Conservation (phyloP, 2,797 vertebrate species). For the Sparidentex hasta region DNA sequence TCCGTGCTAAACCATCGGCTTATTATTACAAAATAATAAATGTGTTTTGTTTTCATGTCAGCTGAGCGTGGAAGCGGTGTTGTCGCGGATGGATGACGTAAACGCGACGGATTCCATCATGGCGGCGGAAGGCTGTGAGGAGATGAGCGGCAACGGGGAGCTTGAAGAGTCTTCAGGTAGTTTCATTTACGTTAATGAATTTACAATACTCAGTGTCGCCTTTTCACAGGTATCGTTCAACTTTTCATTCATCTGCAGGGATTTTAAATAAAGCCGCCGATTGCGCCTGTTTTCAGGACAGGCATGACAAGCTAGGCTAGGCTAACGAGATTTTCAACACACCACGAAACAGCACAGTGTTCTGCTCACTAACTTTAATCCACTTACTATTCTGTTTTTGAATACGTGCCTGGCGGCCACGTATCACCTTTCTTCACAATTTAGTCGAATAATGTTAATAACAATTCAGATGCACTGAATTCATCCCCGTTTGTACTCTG, state of each 20-base stretch:
- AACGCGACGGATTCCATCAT: slow-evolving; percentile 70
- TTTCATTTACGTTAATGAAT: not conserved
- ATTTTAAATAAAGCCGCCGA: not conserved
- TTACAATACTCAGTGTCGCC: rapidly evolving
- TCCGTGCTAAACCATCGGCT: not conserved
- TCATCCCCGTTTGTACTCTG: not conserved
- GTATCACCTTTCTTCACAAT: rapidly evolving
- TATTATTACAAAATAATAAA: not conserved
- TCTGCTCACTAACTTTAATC: not conserved
- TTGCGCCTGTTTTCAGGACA: not conserved
- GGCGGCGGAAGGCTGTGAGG: slow-evolving; percentile 84
- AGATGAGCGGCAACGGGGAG: slow-evolving; percentile 79
- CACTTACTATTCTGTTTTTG: rapidly evolving
- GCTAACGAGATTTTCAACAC: slow-evolving; percentile 50
- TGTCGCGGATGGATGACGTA: slow-evolving; percentile 77
- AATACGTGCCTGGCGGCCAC: not conserved
- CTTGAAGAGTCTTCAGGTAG: slow-evolving; percentile 79
- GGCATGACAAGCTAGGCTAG: slow-evolving; percentile 68
- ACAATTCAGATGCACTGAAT: rapidly evolving
- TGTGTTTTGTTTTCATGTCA: not conserved
- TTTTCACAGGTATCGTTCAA: rapidly evolving
- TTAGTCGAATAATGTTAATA: not conserved
- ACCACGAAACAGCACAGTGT: not conserved
- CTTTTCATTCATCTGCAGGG: not conserved
- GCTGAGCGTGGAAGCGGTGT: no score